These are phyloP conservation scores for Lypha dubia DNA, from an alignment of 2,888 invertebrate genomes.

Conservation along the genomic window DNA sequence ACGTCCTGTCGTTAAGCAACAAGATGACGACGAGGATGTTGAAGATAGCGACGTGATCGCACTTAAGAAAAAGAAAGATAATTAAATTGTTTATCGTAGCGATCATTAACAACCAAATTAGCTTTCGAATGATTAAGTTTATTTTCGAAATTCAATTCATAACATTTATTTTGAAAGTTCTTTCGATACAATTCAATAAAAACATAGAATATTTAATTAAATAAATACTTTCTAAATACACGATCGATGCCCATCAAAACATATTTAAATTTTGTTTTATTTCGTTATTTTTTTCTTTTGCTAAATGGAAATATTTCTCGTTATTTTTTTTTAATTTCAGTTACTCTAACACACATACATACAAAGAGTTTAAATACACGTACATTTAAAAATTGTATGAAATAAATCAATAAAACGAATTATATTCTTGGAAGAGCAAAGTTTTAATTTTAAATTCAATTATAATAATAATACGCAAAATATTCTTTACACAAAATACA, in stretches of 20 bases:
- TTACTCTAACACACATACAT: no score
- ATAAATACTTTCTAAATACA: slow-evolving; percentile 66
- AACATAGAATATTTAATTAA: slow-evolving; percentile 58
- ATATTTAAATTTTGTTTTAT: slow-evolving; percentile 7
- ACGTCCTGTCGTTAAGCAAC: slow-evolving; percentile 66
- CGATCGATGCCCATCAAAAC: slow-evolving; percentile 64
- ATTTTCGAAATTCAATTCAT: slow-evolving; percentile 23
- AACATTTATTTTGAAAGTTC: slow-evolving; percentile 53
- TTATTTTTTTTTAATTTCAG: no score
- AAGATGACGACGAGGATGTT: slow-evolving; percentile 48
- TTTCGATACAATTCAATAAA: slow-evolving; percentile 45
- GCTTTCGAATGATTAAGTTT: not conserved
- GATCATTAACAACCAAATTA: not conserved
- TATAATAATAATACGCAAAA: slow-evolving; percentile 57
- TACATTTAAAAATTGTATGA: not conserved
- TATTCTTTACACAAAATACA: slow-evolving; percentile 51
- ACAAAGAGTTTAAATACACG: not conserved
- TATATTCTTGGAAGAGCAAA: slow-evolving; percentile 66
- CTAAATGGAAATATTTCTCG: not conserved
- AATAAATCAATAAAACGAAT: slow-evolving; percentile 41
- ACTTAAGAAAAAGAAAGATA: slow-evolving; percentile 9
- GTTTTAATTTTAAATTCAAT: slow-evolving; percentile 20
- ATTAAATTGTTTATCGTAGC: slow-evolving; percentile 15
- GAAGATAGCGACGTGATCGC: slow-evolving; percentile 20
- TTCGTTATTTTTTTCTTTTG: not conserved